phyloP scores from a whole-genome alignment of 2,113 vertebrate genomes.

The Oncorhynchus mykiss region DNA sequence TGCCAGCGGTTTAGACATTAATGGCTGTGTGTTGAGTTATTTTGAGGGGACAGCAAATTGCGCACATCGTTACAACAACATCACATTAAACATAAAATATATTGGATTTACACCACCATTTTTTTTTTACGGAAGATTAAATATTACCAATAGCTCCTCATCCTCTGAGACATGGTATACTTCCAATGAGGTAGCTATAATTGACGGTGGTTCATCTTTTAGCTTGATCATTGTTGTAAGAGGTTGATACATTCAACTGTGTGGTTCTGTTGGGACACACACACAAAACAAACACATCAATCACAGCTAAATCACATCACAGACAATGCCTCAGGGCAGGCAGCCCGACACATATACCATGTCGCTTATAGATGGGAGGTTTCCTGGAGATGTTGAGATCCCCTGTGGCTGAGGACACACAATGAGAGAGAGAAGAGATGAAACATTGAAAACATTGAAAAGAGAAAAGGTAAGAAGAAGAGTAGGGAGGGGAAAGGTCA shows the following conservation, averaged over 20 bases:
- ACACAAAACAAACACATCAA: conserved; percentile 1
- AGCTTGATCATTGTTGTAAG: neutral
- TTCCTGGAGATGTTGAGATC: conserved; percentile 95
- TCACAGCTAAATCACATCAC: neutral
- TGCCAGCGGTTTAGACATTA: no score
- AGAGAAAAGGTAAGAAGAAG: neutral
- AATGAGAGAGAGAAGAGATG: conserved; percentile 28
- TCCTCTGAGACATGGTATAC: no score
- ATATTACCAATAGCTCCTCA: no score
- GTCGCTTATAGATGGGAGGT: conserved; percentile 92
- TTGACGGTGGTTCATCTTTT: neutral
- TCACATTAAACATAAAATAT: no score
- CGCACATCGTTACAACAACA: no score
- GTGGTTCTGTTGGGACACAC: neutral
- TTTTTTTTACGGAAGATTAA: no score
- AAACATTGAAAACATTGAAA: neutral
- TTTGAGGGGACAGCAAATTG: no score
- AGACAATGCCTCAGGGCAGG: neutral
- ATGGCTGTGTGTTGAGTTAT: no score
- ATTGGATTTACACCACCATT: no score
- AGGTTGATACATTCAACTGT: neutral
- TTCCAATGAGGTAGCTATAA: no score
- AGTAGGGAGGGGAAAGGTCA: no score
- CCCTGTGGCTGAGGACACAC: conserved; percentile 76
- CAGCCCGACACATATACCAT: conserved; percentile 75